Conservation (phyloP, 92 coral and sea anemone species). For the Isaurus tuberculatus region DNA sequence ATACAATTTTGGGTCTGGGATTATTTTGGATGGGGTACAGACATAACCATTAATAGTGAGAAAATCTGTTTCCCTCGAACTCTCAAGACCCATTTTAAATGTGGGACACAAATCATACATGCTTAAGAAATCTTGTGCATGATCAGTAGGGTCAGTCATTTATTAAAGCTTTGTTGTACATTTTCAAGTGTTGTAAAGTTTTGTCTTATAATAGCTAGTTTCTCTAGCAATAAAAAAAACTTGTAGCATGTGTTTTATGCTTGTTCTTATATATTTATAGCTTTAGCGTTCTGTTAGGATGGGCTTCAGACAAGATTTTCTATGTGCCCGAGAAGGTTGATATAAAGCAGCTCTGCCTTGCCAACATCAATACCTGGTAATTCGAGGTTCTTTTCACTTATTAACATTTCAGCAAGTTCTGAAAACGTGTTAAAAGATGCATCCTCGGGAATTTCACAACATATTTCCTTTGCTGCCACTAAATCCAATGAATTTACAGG, state of each 20-base stretch:
- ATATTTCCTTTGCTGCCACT: slow-evolving; percentile 48
- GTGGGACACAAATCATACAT: too few species aligned
- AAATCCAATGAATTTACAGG: slow-evolving; percentile 21
- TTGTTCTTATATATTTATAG: too few species aligned
- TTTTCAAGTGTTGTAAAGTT: not conserved
- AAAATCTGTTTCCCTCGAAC: too few species aligned
- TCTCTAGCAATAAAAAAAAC: not conserved
- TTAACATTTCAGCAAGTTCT: slow-evolving; percentile 53
- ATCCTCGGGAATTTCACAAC: slow-evolving; percentile 52
- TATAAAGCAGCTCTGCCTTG: slow-evolving; percentile 53
- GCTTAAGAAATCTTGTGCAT: too few species aligned
- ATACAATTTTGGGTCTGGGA: too few species aligned
- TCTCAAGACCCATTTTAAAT: too few species aligned
- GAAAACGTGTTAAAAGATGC: slow-evolving; percentile 50
- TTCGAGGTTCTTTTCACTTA: slow-evolving; percentile 53
- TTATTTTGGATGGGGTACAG: too few species aligned
- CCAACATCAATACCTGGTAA: slow-evolving; percentile 53
- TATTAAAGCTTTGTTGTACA: not conserved
- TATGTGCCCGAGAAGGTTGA: slow-evolving; percentile 50
- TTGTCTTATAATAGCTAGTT: too few species aligned
- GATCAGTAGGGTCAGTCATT: too few species aligned
- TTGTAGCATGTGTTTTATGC: not conserved
- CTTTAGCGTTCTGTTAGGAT: not conserved
- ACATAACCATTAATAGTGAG: too few species aligned
- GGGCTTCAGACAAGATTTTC: slow-evolving; percentile 41